Evolutionary conservation across 2,113 vertebrate genomes (phyloP), one percentile per base, ranked within the genome.

Genomic region (Cololabis saira): DNA sequence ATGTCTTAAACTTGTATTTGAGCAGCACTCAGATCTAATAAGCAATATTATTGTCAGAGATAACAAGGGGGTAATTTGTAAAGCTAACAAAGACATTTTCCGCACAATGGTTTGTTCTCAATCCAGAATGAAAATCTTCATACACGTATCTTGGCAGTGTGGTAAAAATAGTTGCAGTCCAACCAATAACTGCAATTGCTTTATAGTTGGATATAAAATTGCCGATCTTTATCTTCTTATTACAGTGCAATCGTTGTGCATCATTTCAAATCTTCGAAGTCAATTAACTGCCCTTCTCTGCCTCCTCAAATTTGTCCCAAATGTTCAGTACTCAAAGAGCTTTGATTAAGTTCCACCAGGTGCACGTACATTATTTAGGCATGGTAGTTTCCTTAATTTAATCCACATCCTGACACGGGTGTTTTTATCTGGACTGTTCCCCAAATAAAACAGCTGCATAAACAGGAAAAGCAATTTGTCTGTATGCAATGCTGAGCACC

Each of bases 401-500:
- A 74, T 75, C 83, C 61, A 66, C 75, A 74, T 82, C 74, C 63
- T 69, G 55, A 65, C 71, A 87, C 41, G 43, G 61, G 69, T 73
- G 62, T 74, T 87, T 30, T 84, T 67, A 87, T 88, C 79, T 84
- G 73, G 81, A 83, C 76, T 80, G 79, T 69, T 66, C 52, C 67
- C 43, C 0, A 48, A 69, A 82, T 82, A 74, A 82, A 80, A 78
- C 90, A 91, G 90, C 88, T 91, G 90, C 80, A 42, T 49, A 89
- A 91, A 91, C 87, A 91, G 83, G 83, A 86, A 84, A 81, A 74
- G 75, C 74, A 65, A 87, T 90, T 86, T 90, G 81, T 16, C 77
- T 73, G 81, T 74, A 86, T 82, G 84, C 47, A 33, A 83, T 16
- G 58, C 79, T 61, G 67, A 80, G 74, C 55, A 7, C 79, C 61